These are phyloP conservation scores for Agonopterix arenella DNA, from an alignment of 2,888 invertebrate species.

Conservation along the genomic window DNA sequence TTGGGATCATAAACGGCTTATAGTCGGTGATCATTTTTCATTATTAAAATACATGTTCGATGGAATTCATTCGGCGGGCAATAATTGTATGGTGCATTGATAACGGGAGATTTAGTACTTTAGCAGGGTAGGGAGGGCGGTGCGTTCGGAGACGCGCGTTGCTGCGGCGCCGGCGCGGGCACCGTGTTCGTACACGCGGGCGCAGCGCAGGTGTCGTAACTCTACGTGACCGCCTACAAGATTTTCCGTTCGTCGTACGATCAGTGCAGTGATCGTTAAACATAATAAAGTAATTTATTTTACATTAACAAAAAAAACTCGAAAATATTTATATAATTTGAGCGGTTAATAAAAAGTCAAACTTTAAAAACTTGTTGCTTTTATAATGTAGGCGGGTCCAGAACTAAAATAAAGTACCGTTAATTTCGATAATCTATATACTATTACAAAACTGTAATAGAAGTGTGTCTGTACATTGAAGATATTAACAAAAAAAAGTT, in stretches of 20 bases:
- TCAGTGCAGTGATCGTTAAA: not conserved
- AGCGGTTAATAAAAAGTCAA: too few species aligned
- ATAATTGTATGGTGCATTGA: conserved; percentile 15
- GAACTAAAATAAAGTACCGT: too few species aligned
- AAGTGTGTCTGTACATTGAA: too few species aligned
- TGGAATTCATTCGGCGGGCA: conserved; percentile 9
- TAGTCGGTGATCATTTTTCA: conserved; percentile 13
- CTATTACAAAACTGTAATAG: too few species aligned
- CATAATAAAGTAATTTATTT: too few species aligned
- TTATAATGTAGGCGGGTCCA: too few species aligned
- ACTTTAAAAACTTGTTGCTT: too few species aligned
- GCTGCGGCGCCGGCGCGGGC: not conserved
- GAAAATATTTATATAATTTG: too few species aligned
- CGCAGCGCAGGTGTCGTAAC: conserved; percentile 1
- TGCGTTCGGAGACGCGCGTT: conserved; percentile 4
- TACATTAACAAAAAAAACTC: too few species aligned
- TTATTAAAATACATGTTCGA: conserved; percentile 14
- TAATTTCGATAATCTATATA: too few species aligned
- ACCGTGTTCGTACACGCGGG: conserved; percentile 1
- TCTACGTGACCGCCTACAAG: conserved; percentile 5
- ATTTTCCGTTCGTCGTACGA: not conserved
- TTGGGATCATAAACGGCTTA: conserved; percentile 9
- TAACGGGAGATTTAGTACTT: conserved; percentile 16
- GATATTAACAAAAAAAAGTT: too few species aligned
- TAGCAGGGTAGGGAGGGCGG: conserved; percentile 3